Conservation (phyloP, 2,888 invertebrate genomes). For the Ormia ochracea region DNA sequence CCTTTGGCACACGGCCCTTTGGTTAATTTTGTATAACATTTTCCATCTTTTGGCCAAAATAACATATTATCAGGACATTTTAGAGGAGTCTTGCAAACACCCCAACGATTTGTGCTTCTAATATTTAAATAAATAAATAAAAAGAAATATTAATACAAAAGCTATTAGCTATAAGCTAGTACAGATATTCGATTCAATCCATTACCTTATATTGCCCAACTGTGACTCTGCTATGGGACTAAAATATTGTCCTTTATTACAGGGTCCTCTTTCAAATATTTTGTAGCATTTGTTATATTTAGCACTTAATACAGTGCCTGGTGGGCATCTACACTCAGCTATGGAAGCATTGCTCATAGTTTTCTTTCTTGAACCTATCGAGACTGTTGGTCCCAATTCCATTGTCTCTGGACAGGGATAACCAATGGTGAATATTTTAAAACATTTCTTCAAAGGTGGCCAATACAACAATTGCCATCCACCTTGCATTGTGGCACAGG, state of each 20-base stretch:
- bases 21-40: conserved; percentile 84
- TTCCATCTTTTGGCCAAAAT: conserved; percentile 86
- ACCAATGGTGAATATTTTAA: conserved; percentile 90
- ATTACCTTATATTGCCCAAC: conserved; percentile 59
- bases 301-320: conserved; percentile 85
- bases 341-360: conserved; percentile 79
- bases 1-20: conserved; percentile 88
- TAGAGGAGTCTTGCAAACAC: conserved; percentile 83
- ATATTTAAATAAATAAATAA: not conserved
- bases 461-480: conserved; percentile 92
- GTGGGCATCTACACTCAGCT: conserved; percentile 90
- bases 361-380: conserved; percentile 65
- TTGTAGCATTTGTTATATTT: conserved; percentile 84
- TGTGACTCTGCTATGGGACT: conserved; percentile 80
- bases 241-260: conserved; percentile 85
- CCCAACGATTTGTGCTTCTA: conserved; percentile 79
- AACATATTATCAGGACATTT: conserved; percentile 82
- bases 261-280: conserved; percentile 86
- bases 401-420: conserved; percentile 90
- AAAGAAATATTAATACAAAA: not conserved
- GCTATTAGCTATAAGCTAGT: not conserved
- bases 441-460: conserved; percentile 89
- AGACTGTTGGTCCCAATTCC: conserved; percentile 83
- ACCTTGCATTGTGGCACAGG: conserved; percentile 86
- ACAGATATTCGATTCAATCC: too few species aligned